These are phyloP conservation scores for Acrobasis repandana DNA, from an alignment of 2,888 invertebrate species.

Conservation along the genomic window DNA sequence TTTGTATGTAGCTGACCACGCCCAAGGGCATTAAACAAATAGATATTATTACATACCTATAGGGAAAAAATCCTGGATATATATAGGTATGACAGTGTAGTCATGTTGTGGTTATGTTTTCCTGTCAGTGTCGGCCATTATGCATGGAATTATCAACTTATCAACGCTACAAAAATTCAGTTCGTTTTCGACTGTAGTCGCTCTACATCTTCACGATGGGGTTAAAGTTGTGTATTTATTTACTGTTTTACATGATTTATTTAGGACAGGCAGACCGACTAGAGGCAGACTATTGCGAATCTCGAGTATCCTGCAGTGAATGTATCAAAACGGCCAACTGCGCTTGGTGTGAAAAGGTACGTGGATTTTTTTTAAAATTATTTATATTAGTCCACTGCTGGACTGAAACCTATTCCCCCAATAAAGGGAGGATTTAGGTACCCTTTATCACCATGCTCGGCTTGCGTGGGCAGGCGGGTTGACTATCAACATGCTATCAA, in stretches of 20 bases:
- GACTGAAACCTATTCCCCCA: neutral
- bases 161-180: neutral
- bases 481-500: no score
- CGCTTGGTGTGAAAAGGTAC: conserved; percentile 60
- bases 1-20: no score
- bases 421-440: no score
- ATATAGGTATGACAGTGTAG: neutral
- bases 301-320: conserved; percentile 48
- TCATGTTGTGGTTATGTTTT: neutral
- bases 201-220: neutral
- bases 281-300: conserved; percentile 42
- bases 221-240: neutral
- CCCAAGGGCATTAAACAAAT: no score
- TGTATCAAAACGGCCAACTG: conserved; percentile 59
- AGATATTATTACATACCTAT: no score
- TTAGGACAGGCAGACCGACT: conserved; percentile 23
- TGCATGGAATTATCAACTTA: neutral
- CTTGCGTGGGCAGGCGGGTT: no score
- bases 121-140: neutral
- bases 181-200: neutral
- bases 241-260: neutral
- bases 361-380: neutral
- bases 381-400: neutral
- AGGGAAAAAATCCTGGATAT: no score
- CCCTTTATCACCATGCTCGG: no score